These are phyloP conservation scores for Calephelis nemesis DNA, from an alignment of 1,140 invertebrate genomes.

Conservation along the genomic window DNA sequence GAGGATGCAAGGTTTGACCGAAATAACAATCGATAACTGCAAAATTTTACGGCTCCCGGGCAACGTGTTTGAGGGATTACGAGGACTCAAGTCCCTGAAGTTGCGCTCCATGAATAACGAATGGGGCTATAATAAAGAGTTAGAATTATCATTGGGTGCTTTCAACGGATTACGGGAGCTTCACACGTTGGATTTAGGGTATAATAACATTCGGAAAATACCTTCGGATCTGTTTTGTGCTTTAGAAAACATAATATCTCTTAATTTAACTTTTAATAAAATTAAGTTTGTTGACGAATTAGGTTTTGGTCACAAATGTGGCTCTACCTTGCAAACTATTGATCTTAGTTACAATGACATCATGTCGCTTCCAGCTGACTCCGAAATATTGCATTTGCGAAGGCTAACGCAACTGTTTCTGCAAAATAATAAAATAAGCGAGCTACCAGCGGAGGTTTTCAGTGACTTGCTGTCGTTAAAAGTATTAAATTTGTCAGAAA, in stretches of 20 bases:
- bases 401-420: constrained; percentile 86
- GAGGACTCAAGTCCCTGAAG: constrained; percentile 84
- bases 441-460: constrained; percentile 84
- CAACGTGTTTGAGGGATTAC: constrained; percentile 85
- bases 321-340: constrained; percentile 82
- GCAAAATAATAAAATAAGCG: constrained; percentile 87
- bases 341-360: constrained; percentile 88
- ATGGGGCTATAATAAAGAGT: constrained; percentile 82
- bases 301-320: constrained; percentile 81
- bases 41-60: constrained; percentile 86
- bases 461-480: constrained; percentile 84
- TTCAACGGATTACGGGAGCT: constrained; percentile 84
- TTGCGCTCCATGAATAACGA: constrained; percentile 85
- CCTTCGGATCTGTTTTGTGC: constrained; percentile 86
- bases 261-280: constrained; percentile 88
- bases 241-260: constrained; percentile 84
- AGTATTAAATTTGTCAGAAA: constrained; percentile 88
- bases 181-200: constrained; percentile 84
- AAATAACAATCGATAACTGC: constrained; percentile 85
- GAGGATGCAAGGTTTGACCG: constrained; percentile 83
- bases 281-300: constrained; percentile 84
- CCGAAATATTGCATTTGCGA: constrained; percentile 82
- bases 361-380: constrained; percentile 82
- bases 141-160: constrained; percentile 82
- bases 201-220: constrained; percentile 86